A percentile compares a stretch with the other conserved stretches of the same genome.
These are phyloP conservation scores for Pseudorasbora parva DNA, from an alignment of 2,113 vertebrate genomes.

Conservation along the genomic window DNA sequence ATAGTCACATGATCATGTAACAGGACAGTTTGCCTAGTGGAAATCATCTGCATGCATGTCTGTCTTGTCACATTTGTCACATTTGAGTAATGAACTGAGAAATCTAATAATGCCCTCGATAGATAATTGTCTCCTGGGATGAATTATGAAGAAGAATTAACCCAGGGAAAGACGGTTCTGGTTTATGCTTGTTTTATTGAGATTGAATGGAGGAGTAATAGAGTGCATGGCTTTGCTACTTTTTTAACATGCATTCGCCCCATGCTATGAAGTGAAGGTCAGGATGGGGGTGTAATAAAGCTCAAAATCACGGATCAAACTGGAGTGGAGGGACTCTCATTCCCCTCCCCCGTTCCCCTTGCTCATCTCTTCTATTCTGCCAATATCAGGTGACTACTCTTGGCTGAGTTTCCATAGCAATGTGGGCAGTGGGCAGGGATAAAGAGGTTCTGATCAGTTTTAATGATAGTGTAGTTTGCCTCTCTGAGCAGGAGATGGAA, in stretches of 20 bases:
- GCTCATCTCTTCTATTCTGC: constrained; percentile 40
- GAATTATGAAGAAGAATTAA: constrained; percentile 40
- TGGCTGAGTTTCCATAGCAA: constrained; percentile 53
- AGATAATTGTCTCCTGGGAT: constrained; percentile 45
- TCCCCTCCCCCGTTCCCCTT: constrained; percentile 21
- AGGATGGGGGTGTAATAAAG: constrained; percentile 32
- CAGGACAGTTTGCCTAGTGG: neutral
- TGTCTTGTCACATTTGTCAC: constrained; percentile 34
- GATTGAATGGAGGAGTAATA: constrained; percentile 21
- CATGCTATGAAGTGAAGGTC: constrained; percentile 38
- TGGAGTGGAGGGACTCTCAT: constrained; percentile 17
- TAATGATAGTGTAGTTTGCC: constrained; percentile 52
- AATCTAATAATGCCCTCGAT: constrained; percentile 43
- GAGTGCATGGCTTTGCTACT: constrained; percentile 31
- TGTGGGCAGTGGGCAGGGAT: constrained; percentile 45
- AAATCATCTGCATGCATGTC: neutral
- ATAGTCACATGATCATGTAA: constrained; percentile 13
- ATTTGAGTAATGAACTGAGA: constrained; percentile 46
- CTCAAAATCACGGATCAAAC: constrained; percentile 36
- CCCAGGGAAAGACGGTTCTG: neutral
- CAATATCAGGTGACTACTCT: constrained; percentile 51
- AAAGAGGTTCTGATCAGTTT: constrained; percentile 51
- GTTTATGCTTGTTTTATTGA: constrained; percentile 38
- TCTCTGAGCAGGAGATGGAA: constrained; percentile 36
- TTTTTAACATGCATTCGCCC: constrained; percentile 12